phyloP scores from a whole-genome alignment of 2,797 vertebrate genomes.

The Spinibarbus caldwelli region DNA sequence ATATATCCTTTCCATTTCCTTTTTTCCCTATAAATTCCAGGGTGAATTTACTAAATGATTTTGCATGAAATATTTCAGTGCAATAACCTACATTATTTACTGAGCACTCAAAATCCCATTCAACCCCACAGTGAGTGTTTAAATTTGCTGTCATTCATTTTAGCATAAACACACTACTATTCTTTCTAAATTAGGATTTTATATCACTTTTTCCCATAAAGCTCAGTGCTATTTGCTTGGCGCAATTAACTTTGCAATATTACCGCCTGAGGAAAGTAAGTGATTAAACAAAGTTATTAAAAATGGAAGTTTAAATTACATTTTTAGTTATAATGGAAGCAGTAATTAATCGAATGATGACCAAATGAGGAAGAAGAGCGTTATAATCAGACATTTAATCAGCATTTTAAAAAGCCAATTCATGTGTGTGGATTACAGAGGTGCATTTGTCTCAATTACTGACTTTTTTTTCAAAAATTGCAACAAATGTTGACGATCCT shows the following conservation, averaged over 20 bases:
- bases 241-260: slow-evolving; percentile 2
- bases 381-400: not conserved
- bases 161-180: not conserved
- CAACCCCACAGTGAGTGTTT: not conserved
- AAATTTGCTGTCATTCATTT: not conserved
- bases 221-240: slow-evolving; percentile 6
- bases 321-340: slow-evolving; percentile 1
- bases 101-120: not conserved
- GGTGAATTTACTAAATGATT: not conserved
- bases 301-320: slow-evolving; percentile 16
- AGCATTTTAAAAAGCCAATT: not conserved
- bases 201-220: not conserved
- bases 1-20: no score
- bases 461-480: not conserved
- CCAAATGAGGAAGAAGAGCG: not conserved
- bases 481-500: not conserved
- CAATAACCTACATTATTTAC: not conserved
- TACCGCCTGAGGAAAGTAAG: slow-evolving; percentile 11
- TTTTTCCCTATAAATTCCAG: no score
- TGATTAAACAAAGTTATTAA: slow-evolving; percentile 12
- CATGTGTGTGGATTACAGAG: not conserved
- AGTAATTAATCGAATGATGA: slow-evolving; percentile 7
- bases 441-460: not conserved
- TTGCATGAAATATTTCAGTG: not conserved
- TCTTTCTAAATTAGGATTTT: not conserved